Conservation (phyloP, 2,797 vertebrate genomes). For the Rhyacichthys aspro region DNA sequence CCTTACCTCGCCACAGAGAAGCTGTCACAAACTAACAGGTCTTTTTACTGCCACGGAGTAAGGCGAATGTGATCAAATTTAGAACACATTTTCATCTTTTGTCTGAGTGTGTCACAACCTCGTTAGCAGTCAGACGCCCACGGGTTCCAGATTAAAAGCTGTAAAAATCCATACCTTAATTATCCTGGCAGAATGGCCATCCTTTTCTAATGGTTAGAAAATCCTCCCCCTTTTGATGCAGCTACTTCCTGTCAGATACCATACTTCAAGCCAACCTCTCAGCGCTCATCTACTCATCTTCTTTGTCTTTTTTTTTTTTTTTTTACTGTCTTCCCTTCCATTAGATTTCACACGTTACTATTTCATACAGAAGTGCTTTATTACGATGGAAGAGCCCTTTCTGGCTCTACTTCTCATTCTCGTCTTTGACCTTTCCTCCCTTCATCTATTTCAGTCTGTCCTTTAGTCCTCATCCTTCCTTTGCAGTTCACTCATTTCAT, state of each 20-base stretch:
- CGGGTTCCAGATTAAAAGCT: constrained; percentile 15
- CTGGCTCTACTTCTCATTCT: constrained; percentile 16
- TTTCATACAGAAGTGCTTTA: constrained; percentile 46
- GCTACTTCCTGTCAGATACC: constrained; percentile 10
- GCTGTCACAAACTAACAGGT: neutral
- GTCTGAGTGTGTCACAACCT: constrained; percentile 8
- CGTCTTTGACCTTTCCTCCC: constrained; percentile 55
- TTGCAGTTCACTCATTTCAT: constrained; percentile 23
- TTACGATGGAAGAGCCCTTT: constrained; percentile 33
- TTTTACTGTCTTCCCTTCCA: constrained; percentile 27
- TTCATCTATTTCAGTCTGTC: constrained; percentile 37
- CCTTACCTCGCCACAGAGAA: constrained; percentile 8
- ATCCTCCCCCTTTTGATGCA: constrained; percentile 8
- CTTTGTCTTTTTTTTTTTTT: constrained; percentile 38
- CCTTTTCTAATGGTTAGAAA: constrained; percentile 13
- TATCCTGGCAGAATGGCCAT: constrained; percentile 13
- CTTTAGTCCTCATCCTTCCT: constrained; percentile 18
- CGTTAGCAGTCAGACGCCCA: constrained; percentile 12
- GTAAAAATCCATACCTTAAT: constrained; percentile 36
- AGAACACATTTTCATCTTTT: constrained; percentile 31
- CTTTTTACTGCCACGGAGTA: constrained; percentile 9
- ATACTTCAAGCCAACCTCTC: constrained; percentile 6
- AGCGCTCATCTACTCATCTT: constrained; percentile 12
- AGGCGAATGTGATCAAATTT: constrained; percentile 8
- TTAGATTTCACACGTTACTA: constrained; percentile 40